phyloP scores from a whole-genome alignment of 2,797 vertebrate genomes.

The Halcyon smyrnensis region DNA sequence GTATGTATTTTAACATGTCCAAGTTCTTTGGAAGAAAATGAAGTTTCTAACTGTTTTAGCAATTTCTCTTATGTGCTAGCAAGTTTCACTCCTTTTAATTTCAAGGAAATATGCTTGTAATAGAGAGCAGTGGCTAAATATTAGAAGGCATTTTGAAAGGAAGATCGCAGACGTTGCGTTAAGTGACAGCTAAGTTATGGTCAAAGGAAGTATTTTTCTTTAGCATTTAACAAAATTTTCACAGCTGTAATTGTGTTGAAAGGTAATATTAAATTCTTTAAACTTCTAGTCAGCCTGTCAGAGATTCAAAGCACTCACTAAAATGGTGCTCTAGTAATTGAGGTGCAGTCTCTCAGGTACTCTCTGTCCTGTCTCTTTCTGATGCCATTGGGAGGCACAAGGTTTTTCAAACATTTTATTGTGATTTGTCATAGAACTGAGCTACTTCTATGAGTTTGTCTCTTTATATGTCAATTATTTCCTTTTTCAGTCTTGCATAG shows the following conservation, averaged over 20 bases:
- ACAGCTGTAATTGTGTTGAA: not conserved
- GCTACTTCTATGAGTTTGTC: not conserved
- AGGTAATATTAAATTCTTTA: not conserved
- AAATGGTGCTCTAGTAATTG: not conserved
- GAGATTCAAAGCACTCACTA: not conserved
- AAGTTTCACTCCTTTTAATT: not conserved
- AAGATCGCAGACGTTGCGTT: not conserved
- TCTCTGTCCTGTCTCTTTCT: not conserved
- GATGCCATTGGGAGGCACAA: rapidly evolving
- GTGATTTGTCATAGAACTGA: not conserved
- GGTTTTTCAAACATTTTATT: not conserved
- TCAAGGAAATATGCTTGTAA: not conserved
- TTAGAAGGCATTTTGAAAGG: not conserved
- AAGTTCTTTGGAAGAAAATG: not conserved
- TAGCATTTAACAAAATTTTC: slow-evolving; percentile 3
- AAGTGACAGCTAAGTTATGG: not conserved
- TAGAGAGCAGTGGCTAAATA: not conserved
- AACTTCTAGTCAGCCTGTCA: not conserved
- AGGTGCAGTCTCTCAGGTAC: not conserved
- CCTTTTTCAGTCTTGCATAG: not conserved
- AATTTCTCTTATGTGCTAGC: not conserved
- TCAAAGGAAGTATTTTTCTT: not conserved
- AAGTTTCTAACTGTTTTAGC: not conserved
- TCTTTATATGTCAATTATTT: not conserved
- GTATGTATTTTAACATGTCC: not conserved